phyloP scores from a whole-genome alignment of 2,888 invertebrate genomes.

The Ectemnius lituratus region DNA sequence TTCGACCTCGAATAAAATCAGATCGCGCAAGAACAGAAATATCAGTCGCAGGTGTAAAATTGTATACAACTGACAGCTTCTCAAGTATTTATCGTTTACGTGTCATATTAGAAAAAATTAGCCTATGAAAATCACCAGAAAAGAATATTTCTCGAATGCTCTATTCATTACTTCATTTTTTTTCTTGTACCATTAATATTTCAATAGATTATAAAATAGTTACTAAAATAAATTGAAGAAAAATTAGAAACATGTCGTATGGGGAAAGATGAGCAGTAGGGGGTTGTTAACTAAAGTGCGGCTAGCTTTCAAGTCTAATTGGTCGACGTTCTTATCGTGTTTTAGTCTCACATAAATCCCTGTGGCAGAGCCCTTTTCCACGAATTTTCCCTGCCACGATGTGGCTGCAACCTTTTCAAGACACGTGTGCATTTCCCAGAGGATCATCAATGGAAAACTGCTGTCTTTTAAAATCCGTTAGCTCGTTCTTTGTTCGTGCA shows the following conservation, averaged over 20 bases:
- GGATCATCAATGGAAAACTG: constrained; percentile 45
- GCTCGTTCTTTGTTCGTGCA: constrained; percentile 2
- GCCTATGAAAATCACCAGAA: too few relatives aligned
- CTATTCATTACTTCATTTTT: too few relatives aligned
- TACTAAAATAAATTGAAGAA: too few relatives aligned
- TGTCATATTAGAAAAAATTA: too few relatives aligned
- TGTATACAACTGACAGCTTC: too few relatives aligned
- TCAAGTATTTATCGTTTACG: too few relatives aligned
- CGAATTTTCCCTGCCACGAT: constrained; percentile 14
- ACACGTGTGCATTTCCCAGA: constrained; percentile 37
- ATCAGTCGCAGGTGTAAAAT: too few relatives aligned
- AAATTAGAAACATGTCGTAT: constrained; percentile 28
- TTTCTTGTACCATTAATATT: too few relatives aligned
- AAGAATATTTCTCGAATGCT: too few relatives aligned
- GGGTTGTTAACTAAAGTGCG: constrained; percentile 53
- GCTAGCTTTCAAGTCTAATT: constrained; percentile 66
- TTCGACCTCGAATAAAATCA: neutral
- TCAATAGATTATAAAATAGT: too few relatives aligned
- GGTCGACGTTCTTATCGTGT: constrained; percentile 60
- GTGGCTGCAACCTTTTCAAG: neutral
- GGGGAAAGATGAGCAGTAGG: constrained; percentile 57
- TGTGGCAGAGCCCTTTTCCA: constrained; percentile 26
- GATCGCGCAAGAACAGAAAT: neutral
- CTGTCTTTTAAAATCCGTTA: constrained; percentile 20
- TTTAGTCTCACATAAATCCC: constrained; percentile 69